Evolutionary conservation across 2,888 invertebrate species (phyloP).

Genomic region (Eupsilia transversa): DNA sequence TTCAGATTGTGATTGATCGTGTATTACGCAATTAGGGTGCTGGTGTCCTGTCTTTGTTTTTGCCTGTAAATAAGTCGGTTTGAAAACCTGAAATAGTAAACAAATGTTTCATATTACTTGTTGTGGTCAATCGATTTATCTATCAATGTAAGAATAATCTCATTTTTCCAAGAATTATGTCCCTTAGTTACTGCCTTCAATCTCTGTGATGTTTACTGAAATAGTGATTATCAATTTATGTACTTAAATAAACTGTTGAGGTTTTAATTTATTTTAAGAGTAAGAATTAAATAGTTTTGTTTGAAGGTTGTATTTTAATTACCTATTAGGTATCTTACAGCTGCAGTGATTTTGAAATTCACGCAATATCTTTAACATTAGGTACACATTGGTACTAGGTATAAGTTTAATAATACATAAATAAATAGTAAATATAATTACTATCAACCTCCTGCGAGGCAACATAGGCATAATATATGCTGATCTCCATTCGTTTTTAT

Average conservation of each 20-base stretch:
- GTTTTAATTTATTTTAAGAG: conserved; percentile 60
- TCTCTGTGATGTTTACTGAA: neutral
- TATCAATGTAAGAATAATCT: neutral
- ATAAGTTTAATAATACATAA: too few species aligned
- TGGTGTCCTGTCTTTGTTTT: neutral
- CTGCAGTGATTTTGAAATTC: neutral
- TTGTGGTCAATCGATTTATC: neutral
- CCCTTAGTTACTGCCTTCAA: neutral
- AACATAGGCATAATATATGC: neutral
- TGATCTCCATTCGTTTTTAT: neutral
- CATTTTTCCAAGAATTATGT: neutral
- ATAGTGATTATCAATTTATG: neutral
- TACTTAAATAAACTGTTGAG: conserved; percentile 10
- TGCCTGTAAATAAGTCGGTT: neutral
- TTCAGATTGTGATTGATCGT: too few species aligned
- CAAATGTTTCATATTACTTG: neutral
- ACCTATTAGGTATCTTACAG: too few species aligned
- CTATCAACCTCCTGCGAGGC: neutral
- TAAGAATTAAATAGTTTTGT: conserved; percentile 60
- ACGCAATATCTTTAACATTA: neutral
- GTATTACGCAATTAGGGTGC: too few species aligned
- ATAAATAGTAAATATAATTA: too few species aligned
- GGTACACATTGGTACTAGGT: neutral
- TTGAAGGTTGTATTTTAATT: conserved; percentile 3
- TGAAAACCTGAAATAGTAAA: neutral